Percentiles rank a stretch among this genome's conserved stretches.
These are phyloP conservation scores for Chaetorhynchus papuensis DNA, from an alignment of 2,113 vertebrate species.

Conservation along the genomic window DNA sequence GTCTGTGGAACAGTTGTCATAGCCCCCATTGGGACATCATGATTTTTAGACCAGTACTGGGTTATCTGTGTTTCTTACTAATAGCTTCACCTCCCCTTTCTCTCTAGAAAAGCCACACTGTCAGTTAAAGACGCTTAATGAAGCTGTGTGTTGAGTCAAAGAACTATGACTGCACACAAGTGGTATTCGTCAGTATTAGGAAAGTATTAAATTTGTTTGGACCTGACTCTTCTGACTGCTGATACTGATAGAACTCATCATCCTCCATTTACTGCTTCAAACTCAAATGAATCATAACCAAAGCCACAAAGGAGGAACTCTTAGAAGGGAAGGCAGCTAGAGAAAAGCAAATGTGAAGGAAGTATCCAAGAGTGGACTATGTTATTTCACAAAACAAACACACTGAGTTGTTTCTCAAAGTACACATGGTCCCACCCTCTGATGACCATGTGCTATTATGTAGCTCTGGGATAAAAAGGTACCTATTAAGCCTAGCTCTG, in stretches of 20 bases:
- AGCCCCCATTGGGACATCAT: neutral
- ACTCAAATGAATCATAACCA: neutral
- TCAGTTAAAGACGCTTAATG: neutral
- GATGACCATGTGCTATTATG: neutral
- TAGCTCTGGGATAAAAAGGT: neutral
- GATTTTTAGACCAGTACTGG: neutral
- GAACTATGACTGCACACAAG: neutral
- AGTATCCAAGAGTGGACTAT: neutral
- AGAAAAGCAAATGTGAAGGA: neutral
- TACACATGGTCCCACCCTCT: neutral
- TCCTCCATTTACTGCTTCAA: neutral
- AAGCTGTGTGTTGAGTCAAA: neutral
- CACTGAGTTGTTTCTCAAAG: neutral
- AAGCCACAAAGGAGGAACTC: neutral
- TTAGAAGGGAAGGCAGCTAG: neutral
- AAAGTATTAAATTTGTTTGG: neutral
- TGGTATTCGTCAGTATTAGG: neutral
- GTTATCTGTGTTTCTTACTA: neutral
- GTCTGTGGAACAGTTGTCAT: rapidly evolving
- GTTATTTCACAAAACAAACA: neutral
- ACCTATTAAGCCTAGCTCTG: neutral
- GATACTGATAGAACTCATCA: neutral
- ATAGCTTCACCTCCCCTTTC: neutral
- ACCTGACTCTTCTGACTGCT: neutral
- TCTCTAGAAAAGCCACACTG: neutral